phyloP scores from a whole-genome alignment of 2,888 invertebrate species.

The Hypsopygia costalis region DNA sequence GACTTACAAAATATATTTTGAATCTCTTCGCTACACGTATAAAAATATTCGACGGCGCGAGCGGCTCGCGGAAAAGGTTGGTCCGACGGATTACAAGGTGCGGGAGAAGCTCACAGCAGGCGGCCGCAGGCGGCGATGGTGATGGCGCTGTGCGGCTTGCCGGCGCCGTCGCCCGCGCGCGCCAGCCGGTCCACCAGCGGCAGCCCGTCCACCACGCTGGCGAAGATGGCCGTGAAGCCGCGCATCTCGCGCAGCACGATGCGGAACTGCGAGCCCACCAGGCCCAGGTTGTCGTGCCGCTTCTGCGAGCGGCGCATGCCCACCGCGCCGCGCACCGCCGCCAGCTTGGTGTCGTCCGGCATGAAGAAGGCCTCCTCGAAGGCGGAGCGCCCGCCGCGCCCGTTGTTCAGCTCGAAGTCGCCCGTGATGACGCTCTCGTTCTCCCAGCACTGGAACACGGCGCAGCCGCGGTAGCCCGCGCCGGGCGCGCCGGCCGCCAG shows the following conservation, averaged over 20 bases:
- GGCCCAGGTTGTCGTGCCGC: constrained; percentile 88
- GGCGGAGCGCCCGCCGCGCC: constrained; percentile 88
- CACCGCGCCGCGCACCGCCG: constrained; percentile 87
- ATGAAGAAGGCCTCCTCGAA: constrained; percentile 89
- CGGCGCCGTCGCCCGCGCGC: constrained; percentile 87
- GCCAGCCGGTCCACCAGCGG: constrained; percentile 89
- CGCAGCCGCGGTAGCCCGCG: constrained; percentile 88
- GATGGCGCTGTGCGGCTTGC: constrained; percentile 88
- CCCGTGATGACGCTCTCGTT: constrained; percentile 90
- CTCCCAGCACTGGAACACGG: constrained; percentile 91
- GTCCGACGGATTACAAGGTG: constrained; percentile 22
- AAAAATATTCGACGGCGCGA: constrained; percentile 33
- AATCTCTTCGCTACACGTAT: constrained; percentile 29
- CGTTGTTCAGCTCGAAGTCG: constrained; percentile 90
- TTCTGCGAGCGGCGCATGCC: constrained; percentile 91
- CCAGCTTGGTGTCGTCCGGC: constrained; percentile 89
- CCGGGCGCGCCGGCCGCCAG: constrained; percentile 87
- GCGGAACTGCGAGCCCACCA: constrained; percentile 93
- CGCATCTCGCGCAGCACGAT: constrained; percentile 90
- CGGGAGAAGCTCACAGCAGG: constrained; percentile 70
- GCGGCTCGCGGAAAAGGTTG: constrained; percentile 18
- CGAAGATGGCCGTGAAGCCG: constrained; percentile 91
- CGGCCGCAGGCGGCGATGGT: constrained; percentile 88
- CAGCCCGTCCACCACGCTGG: constrained; percentile 88
- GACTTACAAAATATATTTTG: constrained; percentile 30